These are phyloP conservation scores for Brachionus rotundiformis DNA, from an alignment of 1,140 invertebrate species.

Conservation along the genomic window DNA sequence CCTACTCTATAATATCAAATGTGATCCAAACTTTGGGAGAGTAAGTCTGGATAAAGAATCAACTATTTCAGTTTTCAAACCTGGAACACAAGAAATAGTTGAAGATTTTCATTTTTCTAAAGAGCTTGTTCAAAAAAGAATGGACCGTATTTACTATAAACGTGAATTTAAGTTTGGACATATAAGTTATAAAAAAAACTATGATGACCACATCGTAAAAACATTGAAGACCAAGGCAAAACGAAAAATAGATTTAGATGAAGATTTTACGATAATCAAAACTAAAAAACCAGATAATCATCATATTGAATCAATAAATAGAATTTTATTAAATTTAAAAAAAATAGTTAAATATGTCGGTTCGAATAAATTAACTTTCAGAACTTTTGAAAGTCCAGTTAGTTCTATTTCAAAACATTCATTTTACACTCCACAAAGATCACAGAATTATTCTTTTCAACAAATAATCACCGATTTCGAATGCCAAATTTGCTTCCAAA, in stretches of 20 bases:
- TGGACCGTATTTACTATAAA: neutral
- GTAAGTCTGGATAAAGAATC: neutral
- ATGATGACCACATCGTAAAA: neutral
- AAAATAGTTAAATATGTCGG: neutral
- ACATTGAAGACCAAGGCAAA: neutral
- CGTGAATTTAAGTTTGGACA: neutral
- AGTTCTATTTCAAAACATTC: neutral
- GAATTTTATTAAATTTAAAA: neutral
- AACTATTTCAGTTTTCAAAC: neutral
- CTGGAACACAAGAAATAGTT: neutral
- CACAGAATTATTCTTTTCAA: neutral
- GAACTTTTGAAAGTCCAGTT: neutral
- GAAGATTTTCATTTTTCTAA: neutral
- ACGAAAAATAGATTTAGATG: neutral
- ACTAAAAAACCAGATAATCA: neutral
- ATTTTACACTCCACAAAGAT: neutral
- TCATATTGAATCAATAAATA: neutral
- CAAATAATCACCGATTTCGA: neutral
- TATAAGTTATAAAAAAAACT: neutral
- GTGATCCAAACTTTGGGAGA: neutral
- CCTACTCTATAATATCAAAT: neutral
- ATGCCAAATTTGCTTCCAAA: neutral
- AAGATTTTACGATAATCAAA: neutral
- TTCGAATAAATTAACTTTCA: neutral
- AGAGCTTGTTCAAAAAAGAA: neutral